Percentiles rank a stretch among this genome's conserved stretches.
phyloP scores from a whole-genome alignment of 2,888 invertebrate genomes.

The Sepioteuthis lessoniana region DNA sequence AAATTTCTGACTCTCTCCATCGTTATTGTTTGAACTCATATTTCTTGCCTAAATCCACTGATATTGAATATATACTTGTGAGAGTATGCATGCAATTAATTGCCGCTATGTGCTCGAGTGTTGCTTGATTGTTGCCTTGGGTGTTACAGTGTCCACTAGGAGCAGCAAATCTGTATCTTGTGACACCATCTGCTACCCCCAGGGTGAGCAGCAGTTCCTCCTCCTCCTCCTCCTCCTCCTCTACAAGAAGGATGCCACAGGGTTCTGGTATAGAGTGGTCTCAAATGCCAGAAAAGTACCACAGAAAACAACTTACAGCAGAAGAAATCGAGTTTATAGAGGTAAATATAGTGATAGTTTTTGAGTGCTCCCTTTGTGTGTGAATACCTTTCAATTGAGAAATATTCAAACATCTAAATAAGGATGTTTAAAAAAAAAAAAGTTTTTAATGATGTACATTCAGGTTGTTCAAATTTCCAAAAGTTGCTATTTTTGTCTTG shows the following conservation, averaged over 20 bases:
- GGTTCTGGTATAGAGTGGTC: slow-evolving; percentile 42
- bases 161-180: background rate
- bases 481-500: too few relatives aligned
- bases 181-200: background rate
- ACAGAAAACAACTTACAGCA: background rate
- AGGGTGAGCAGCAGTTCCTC: background rate
- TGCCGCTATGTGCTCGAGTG: background rate
- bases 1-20: too few relatives aligned
- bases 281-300: slow-evolving; percentile 36
- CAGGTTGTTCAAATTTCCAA: too few relatives aligned
- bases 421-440: too few relatives aligned
- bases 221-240: background rate
- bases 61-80: too few relatives aligned
- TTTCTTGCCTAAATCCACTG: too few relatives aligned
- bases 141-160: slow-evolving; percentile 17
- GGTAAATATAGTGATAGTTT: background rate
- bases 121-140: slow-evolving; percentile 33
- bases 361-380: background rate
- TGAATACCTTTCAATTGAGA: background rate
- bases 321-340: slow-evolving; percentile 44
- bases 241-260: background rate
- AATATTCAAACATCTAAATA: background rate
- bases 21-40: too few relatives aligned
- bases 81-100: too few relatives aligned
- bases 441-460: too few relatives aligned